phyloP scores from a whole-genome alignment of 2,888 invertebrate genomes.

The Bedellia somnulentella region DNA sequence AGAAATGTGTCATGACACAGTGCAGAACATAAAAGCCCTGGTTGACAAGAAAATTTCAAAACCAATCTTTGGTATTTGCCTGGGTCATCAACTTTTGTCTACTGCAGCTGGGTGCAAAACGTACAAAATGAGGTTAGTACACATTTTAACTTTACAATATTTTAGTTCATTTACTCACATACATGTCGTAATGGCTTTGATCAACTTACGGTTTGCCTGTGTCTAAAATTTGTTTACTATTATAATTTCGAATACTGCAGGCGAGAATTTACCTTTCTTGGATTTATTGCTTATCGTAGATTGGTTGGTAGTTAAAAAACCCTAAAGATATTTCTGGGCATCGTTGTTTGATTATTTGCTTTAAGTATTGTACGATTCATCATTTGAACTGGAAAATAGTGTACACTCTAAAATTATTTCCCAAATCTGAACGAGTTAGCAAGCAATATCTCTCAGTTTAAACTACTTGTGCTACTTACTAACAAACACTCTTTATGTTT shows the following conservation, averaged over 20 bases:
- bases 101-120: slow-evolving; percentile 91
- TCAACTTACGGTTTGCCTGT: neutral
- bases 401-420: too few relatives aligned
- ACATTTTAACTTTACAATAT: slow-evolving; percentile 16
- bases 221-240: too few relatives aligned
- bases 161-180: too few relatives aligned
- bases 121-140: slow-evolving; percentile 87
- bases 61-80: slow-evolving; percentile 97
- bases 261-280: too few relatives aligned
- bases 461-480: too few relatives aligned
- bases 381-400: too few relatives aligned
- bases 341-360: neutral
- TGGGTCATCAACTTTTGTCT: slow-evolving; percentile 95
- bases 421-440: too few relatives aligned
- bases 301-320: neutral
- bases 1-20: slow-evolving; percentile 73
- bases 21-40: slow-evolving; percentile 68
- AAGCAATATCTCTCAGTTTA: too few relatives aligned
- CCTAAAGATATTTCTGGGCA: neutral
- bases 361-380: neutral
- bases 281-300: too few relatives aligned
- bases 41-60: slow-evolving; percentile 58
- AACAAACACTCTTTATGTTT: too few relatives aligned
- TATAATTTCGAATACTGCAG: too few relatives aligned
- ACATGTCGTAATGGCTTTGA: too few relatives aligned